Evolutionary conservation across 2,888 invertebrate genomes (phyloP).

Genomic region (Caenorhabditis imperialis): DNA sequence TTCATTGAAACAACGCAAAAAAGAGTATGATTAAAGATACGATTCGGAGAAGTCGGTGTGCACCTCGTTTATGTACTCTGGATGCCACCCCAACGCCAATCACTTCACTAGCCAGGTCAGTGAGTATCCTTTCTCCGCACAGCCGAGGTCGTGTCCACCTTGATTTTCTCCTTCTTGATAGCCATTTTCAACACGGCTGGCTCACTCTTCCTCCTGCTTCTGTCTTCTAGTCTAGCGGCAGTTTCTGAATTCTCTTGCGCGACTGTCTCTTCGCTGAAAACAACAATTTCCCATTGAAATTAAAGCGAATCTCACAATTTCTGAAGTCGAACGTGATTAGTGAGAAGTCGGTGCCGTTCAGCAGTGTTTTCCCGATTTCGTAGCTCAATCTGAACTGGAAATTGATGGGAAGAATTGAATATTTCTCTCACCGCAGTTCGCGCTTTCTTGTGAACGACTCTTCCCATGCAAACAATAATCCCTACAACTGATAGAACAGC

Average conservation of each 20-base stretch:
- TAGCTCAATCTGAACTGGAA: constrained; percentile 12
- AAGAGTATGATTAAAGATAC: constrained; percentile 81
- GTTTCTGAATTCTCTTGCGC: constrained; percentile 34
- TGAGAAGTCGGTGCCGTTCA: constrained; percentile 40
- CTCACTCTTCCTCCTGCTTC: constrained; percentile 43
- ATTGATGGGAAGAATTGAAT: no score
- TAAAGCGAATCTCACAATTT: constrained; percentile 35
- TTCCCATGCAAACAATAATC: constrained; percentile 7
- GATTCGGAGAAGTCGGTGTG: constrained; percentile 84
- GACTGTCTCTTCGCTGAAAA: constrained; percentile 43
- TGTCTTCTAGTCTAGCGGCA: constrained; percentile 10
- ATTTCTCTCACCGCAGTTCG: constrained; percentile 21
- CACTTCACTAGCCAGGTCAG: constrained; percentile 83
- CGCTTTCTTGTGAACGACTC: constrained; percentile 36
- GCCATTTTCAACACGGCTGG: constrained; percentile 29
- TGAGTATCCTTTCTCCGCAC: constrained; percentile 69
- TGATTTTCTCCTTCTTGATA: constrained; percentile 68
- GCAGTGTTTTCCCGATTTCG: constrained; percentile 27
- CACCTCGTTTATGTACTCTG: constrained; percentile 87
- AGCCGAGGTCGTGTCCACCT: constrained; percentile 10
- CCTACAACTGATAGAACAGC: constrained; percentile 19
- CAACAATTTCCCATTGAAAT: no score
- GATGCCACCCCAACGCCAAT: constrained; percentile 92
- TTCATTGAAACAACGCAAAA: neutral
- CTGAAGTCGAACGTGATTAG: constrained; percentile 42